Evolutionary conservation across 2,797 vertebrate species (phyloP).

Genomic region (Crossoptilon crossoptilon): DNA sequence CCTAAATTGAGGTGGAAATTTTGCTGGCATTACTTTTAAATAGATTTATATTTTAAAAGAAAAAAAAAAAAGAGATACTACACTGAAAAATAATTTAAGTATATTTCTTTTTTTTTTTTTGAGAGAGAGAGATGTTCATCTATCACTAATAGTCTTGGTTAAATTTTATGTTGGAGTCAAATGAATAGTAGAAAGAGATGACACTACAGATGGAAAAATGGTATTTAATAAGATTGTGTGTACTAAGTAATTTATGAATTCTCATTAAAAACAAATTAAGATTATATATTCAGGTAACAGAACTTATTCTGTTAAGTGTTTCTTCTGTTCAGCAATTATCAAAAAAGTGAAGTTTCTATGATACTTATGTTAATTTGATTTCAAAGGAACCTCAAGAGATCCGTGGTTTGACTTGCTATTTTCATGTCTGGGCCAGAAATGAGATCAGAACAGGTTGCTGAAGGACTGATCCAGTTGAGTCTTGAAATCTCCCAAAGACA

Average conservation of each 20-base stretch:
- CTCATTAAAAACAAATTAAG: slow-evolving; percentile 69
- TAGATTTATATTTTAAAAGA: neutral
- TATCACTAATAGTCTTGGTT: neutral
- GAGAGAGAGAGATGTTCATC: neutral
- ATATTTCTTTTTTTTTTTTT: neutral
- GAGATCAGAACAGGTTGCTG: neutral
- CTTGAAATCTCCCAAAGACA: rapidly evolving
- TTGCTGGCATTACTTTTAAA: neutral
- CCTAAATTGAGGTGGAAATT: neutral
- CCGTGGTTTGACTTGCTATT: neutral
- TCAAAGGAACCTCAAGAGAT: neutral
- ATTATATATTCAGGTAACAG: slow-evolving; percentile 44
- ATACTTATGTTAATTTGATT: slow-evolving; percentile 25
- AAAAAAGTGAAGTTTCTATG: slow-evolving; percentile 62
- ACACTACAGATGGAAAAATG: slow-evolving; percentile 58
- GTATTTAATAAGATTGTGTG: slow-evolving; percentile 43
- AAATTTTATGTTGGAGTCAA: slow-evolving; percentile 27
- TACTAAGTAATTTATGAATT: slow-evolving; percentile 77
- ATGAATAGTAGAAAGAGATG: slow-evolving; percentile 21
- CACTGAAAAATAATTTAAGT: neutral
- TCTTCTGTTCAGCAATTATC: slow-evolving; percentile 58
- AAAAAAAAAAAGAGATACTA: neutral
- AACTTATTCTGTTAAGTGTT: slow-evolving; percentile 66
- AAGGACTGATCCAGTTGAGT: neutral
- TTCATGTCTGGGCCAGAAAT: neutral